These are phyloP conservation scores for Anastrepha obliqua DNA, from an alignment of 1,140 invertebrate genomes.

Conservation along the genomic window DNA sequence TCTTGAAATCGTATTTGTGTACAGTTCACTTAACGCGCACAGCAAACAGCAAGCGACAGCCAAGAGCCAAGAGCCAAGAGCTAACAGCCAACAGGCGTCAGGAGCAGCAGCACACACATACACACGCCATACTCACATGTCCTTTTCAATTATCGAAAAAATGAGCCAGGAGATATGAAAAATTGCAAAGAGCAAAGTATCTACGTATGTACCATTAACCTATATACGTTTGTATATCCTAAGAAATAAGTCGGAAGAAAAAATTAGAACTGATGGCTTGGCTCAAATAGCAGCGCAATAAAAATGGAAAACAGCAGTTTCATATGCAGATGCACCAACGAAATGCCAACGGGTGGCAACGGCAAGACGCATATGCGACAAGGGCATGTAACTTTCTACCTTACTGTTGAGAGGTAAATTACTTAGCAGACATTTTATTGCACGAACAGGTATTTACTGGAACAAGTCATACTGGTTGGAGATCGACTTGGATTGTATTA, in stretches of 20 bases:
- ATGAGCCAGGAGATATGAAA: conserved; percentile 5
- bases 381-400: not conserved
- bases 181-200: too few species aligned
- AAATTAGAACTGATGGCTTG: conserved; percentile 14
- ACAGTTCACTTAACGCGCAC: not conserved
- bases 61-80: not conserved
- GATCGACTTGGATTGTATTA: too few species aligned
- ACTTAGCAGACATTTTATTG: not conserved
- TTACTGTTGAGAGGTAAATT: too few species aligned
- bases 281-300: conserved; percentile 1
- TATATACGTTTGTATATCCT: too few species aligned
- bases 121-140: not conserved
- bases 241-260: not conserved
- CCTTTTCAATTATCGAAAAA: conserved; percentile 35
- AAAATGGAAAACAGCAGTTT: conserved; percentile 28
- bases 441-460: not conserved
- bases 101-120: not conserved
- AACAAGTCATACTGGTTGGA: too few species aligned
- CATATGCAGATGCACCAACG: not conserved
- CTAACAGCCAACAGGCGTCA: not conserved
- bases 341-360: not conserved
- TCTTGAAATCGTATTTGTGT: conserved; percentile 30
- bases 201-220: too few species aligned
- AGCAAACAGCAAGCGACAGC: not conserved
- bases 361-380: not conserved